phyloP scores from a whole-genome alignment of 2,797 vertebrate genomes.

The Myripristis murdjan region DNA sequence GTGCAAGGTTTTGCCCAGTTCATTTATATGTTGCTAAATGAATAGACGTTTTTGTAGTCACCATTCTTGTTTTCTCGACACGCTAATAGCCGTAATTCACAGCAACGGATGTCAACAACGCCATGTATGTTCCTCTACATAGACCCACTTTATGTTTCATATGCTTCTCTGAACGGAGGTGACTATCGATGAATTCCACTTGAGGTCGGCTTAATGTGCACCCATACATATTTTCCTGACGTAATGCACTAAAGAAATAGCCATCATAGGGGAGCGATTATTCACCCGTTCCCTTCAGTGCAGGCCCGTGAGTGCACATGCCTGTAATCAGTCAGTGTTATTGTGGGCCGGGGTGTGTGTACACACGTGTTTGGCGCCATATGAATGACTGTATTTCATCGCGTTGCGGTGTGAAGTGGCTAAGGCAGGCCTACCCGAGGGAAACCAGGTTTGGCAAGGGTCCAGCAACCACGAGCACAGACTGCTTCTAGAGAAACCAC shows the following conservation, averaged over 20 bases:
- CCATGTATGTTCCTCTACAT: slow-evolving; percentile 40
- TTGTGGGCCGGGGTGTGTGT: slow-evolving; percentile 47
- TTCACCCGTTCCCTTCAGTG: slow-evolving; percentile 49
- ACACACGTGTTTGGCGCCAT: slow-evolving; percentile 35
- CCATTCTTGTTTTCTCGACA: slow-evolving; percentile 45
- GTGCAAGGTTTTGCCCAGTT: slow-evolving; percentile 5
- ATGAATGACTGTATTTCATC: slow-evolving; percentile 56
- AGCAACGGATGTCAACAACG: slow-evolving; percentile 46
- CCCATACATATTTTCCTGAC: slow-evolving; percentile 53
- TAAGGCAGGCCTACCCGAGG: slow-evolving; percentile 37
- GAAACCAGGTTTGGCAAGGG: slow-evolving; percentile 30
- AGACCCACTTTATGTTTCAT: slow-evolving; percentile 48
- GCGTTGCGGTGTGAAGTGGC: slow-evolving; percentile 29
- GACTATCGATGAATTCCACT: slow-evolving; percentile 53
- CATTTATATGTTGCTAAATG: slow-evolving; percentile 30
- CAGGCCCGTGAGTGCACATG: slow-evolving; percentile 21
- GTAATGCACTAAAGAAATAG: slow-evolving; percentile 48
- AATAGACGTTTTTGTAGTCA: slow-evolving; percentile 47
- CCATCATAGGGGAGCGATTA: slow-evolving; percentile 63
- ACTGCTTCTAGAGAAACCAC: slow-evolving; percentile 29
- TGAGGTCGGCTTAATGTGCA: slow-evolving; percentile 42
- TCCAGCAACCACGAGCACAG: slow-evolving; percentile 21
- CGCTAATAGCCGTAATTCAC: slow-evolving; percentile 37
- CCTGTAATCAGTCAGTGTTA: slow-evolving; percentile 60
- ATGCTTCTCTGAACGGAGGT: slow-evolving; percentile 35